A percentile compares a stretch with the other conserved stretches of the same genome.
Conservation (phyloP, 1,140 invertebrate genomes). For the Euwallacea similis region DNA sequence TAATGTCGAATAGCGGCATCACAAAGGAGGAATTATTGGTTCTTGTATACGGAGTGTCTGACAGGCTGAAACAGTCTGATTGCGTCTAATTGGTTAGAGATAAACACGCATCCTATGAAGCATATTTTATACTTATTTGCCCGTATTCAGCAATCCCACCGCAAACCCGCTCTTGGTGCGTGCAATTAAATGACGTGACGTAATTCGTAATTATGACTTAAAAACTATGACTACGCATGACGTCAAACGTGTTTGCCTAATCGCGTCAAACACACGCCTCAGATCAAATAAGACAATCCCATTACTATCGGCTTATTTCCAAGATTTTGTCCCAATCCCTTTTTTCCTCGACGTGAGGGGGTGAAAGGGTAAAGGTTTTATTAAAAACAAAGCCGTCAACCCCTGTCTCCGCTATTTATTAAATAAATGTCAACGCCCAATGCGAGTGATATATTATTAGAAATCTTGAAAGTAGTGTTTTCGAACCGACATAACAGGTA, state of each 20-base stretch:
- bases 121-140: no score
- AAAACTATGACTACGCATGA: no score
- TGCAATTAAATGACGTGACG: no score
- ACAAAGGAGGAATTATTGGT: no score
- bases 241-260: background rate
- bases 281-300: constrained; percentile 9
- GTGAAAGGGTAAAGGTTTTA: constrained; percentile 21
- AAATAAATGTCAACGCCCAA: background rate
- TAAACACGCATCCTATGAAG: no score
- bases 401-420: constrained; percentile 1
- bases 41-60: no score
- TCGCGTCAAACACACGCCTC: background rate
- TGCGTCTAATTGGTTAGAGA: no score
- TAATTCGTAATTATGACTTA: no score
- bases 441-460: background rate
- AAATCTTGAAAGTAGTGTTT: background rate
- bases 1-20: no score
- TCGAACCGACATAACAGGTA: background rate
- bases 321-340: constrained; percentile 9
- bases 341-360: constrained; percentile 6
- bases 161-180: no score
- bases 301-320: constrained; percentile 17
- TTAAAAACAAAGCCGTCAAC: constrained; percentile 17
- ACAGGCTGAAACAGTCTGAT: no score
- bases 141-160: no score